phyloP scores from a whole-genome alignment of 2,888 invertebrate species.

The Caenorhabditis auriculariae region DNA sequence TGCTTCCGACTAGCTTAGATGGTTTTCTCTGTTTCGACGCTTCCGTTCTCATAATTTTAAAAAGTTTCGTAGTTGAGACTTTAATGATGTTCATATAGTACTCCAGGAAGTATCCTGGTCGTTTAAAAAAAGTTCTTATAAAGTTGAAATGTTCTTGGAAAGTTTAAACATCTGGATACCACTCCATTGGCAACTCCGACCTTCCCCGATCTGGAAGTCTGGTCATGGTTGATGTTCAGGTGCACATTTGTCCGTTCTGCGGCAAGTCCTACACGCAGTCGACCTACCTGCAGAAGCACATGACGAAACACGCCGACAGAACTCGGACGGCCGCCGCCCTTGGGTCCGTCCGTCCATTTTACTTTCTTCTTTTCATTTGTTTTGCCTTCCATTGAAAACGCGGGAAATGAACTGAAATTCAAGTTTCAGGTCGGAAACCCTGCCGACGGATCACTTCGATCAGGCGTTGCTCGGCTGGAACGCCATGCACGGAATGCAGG shows the following conservation, averaged over 20 bases:
- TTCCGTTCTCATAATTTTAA: no score
- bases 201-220: neutral
- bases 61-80: no score
- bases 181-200: neutral
- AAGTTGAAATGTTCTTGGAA: no score
- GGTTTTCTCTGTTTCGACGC: no score
- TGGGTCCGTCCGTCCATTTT: no score
- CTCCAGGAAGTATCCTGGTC: no score
- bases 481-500: conserved; percentile 22
- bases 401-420: neutral
- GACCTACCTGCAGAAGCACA: conserved; percentile 97
- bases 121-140: no score
- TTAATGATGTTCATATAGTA: no score
- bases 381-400: neutral
- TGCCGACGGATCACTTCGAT: conserved; percentile 32
- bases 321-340: conserved; percentile 17
- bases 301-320: conserved; percentile 83
- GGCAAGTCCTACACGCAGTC: conserved; percentile 99
- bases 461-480: conserved; percentile 19
- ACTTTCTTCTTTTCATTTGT: neutral
- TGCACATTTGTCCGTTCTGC: conserved; percentile 98
- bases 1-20: no score
- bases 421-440: conserved; percentile 23
- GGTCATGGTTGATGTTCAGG: no score
- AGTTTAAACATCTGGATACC: neutral